phyloP scores from a whole-genome alignment of 2,888 invertebrate genomes.

The Criorhina ranunculi region DNA sequence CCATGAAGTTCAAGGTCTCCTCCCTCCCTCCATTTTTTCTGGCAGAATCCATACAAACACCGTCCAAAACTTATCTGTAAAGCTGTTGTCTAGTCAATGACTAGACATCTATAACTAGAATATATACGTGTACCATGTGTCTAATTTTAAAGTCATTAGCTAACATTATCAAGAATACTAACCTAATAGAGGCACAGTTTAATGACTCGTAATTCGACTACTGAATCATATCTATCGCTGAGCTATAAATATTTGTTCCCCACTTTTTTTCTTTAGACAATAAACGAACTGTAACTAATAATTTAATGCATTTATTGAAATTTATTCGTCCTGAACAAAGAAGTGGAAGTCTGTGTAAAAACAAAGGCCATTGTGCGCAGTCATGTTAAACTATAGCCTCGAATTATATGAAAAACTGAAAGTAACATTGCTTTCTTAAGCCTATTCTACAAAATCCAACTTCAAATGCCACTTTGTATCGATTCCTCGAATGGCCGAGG shows the following conservation, averaged over 20 bases:
- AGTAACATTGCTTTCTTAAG: conserved; percentile 5
- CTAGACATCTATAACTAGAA: not conserved
- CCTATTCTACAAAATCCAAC: not conserved
- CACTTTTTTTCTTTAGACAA: not conserved
- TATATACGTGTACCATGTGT: not conserved
- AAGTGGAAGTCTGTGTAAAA: conserved; percentile 18
- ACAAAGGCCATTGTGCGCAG: conserved; percentile 4
- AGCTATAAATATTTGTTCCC: not conserved
- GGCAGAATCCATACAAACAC: not conserved
- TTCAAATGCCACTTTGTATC: conserved; percentile 5
- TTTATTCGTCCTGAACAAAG: conserved; percentile 9
- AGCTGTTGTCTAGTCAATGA: not conserved
- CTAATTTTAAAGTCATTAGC: not conserved
- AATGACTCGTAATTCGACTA: not conserved
- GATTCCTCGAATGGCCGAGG: not conserved
- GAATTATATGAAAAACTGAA: conserved; percentile 7
- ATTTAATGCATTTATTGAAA: not conserved
- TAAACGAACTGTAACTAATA: not conserved
- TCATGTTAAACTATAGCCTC: not conserved
- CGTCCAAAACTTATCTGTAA: not conserved
- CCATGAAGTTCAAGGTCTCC: not conserved
- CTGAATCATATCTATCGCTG: not conserved
- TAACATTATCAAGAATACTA: not conserved
- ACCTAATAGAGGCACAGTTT: not conserved
- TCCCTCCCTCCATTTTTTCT: not conserved